Evolutionary conservation across 2,113 vertebrate species (phyloP).

Genomic region (Ranitomeya variabilis): DNA sequence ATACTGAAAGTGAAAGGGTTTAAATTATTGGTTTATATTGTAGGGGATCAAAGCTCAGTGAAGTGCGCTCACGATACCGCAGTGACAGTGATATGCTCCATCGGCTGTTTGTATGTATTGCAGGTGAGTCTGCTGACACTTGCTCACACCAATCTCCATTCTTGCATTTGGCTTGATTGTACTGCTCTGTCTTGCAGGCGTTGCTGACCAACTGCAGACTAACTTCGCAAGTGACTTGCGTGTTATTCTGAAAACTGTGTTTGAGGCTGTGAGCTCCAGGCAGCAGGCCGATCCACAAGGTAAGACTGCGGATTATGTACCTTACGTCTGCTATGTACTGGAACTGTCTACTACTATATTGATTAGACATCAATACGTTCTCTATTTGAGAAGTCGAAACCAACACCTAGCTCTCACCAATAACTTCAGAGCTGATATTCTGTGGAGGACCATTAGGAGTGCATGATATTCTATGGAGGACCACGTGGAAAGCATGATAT

Average conservation of each 20-base stretch:
- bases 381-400: too few relatives aligned
- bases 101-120: slow-evolving; percentile 75
- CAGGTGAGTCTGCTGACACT: slow-evolving; percentile 62
- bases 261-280: slow-evolving; percentile 65
- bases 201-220: slow-evolving; percentile 78
- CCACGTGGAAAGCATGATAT: too few relatives aligned
- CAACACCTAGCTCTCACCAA: too few relatives aligned
- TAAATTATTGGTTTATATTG: not conserved
- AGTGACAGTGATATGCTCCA: slow-evolving; percentile 73
- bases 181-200: slow-evolving; percentile 58
- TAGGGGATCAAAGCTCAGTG: not conserved
- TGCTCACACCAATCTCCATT: not conserved
- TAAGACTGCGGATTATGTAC: not conserved
- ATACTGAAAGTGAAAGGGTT: not conserved
- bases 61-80: slow-evolving; percentile 65
- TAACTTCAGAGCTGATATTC: too few relatives aligned
- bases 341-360: too few relatives aligned
- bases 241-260: slow-evolving; percentile 73
- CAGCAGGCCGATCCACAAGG: slow-evolving; percentile 41
- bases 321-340: not conserved
- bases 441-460: too few relatives aligned
- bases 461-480: too few relatives aligned
- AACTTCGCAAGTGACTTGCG: slow-evolving; percentile 76
- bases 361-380: too few relatives aligned
- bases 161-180: rapidly evolving